Conservation (phyloP, 2,113 vertebrate species). For the Eulemur macaco region DNA sequence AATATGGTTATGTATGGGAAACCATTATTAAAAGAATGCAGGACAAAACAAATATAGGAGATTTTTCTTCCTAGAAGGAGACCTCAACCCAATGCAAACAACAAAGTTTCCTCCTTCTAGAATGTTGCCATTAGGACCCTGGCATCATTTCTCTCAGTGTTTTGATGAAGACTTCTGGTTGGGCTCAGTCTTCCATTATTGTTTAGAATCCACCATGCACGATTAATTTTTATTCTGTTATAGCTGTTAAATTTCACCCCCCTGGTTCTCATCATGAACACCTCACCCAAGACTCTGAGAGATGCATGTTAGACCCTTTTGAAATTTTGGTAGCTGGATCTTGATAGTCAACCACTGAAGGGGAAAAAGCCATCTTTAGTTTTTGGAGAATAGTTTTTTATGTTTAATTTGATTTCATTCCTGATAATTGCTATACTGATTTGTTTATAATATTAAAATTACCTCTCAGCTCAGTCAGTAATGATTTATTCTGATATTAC, state of each 20-base stretch:
- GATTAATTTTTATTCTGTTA: not conserved
- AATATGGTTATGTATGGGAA: not conserved
- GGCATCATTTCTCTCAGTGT: slow-evolving; percentile 1
- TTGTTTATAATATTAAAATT: slow-evolving; percentile 75
- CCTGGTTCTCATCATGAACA: not conserved
- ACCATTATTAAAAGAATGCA: not conserved
- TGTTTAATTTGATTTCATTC: slow-evolving; percentile 58
- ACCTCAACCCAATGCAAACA: not conserved
- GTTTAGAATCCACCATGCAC: not conserved
- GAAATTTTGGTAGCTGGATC: slow-evolving; percentile 21
- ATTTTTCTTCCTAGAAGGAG: slow-evolving; percentile 6
- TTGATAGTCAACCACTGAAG: not conserved
- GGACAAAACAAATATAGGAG: not conserved
- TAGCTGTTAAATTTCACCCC: not conserved
- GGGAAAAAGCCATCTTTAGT: not conserved
- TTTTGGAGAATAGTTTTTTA: slow-evolving; percentile 41
- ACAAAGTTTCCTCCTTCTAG: not conserved
- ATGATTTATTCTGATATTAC: slow-evolving; percentile 75
- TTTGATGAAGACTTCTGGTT: not conserved
- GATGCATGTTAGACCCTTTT: slow-evolving; percentile 8
- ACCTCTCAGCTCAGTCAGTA: slow-evolving; percentile 65
- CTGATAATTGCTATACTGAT: slow-evolving; percentile 72
- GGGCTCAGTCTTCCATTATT: not conserved
- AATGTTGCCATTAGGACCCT: slow-evolving; percentile 5
- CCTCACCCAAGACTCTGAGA: not conserved